A percentile compares a stretch with the other conserved stretches of the same genome.
phyloP scores from a whole-genome alignment of 1,140 invertebrate species.

The Drosophila micromelanica region DNA sequence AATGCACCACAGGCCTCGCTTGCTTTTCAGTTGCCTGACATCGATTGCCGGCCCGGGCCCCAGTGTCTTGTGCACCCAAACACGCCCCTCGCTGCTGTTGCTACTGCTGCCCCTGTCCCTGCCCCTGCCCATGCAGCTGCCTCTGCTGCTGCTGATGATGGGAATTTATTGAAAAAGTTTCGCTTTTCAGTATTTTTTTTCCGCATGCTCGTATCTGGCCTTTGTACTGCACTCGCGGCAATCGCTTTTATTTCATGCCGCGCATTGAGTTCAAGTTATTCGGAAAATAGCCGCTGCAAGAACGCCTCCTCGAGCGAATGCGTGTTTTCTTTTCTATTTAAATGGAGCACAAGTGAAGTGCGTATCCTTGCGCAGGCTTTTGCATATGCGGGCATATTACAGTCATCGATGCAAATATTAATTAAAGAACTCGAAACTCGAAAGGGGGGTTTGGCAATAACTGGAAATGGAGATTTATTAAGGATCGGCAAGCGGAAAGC shows the following conservation, averaged over 20 bases:
- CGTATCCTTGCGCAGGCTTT: slow-evolving; percentile 42
- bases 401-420: slow-evolving; percentile 70
- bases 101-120: not conserved
- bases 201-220: slow-evolving; percentile 52
- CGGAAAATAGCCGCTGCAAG: slow-evolving; percentile 74
- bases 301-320: slow-evolving; percentile 27
- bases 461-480: slow-evolving; percentile 20
- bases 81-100: not conserved
- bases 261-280: slow-evolving; percentile 81
- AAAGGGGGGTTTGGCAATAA: slow-evolving; percentile 13
- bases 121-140: not conserved
- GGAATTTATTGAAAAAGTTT: slow-evolving; percentile 82
- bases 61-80: slow-evolving; percentile 54
- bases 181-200: slow-evolving; percentile 65
- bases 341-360: slow-evolving; percentile 82
- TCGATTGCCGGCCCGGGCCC: slow-evolving; percentile 62
- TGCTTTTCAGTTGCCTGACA: slow-evolving; percentile 79
- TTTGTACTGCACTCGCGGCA: slow-evolving; percentile 67
- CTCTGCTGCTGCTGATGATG: slow-evolving; percentile 66
- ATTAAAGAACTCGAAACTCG: slow-evolving; percentile 54
- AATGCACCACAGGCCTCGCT: slow-evolving; percentile 78
- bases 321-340: slow-evolving; percentile 75
- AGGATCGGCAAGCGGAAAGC: slow-evolving; percentile 23
- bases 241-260: slow-evolving; percentile 75
- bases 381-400: slow-evolving; percentile 25